Evolutionary conservation across 2,113 vertebrate genomes (phyloP), one percentile per base, ranked within the genome.

Genomic region (Mustela nigripes): DNA sequence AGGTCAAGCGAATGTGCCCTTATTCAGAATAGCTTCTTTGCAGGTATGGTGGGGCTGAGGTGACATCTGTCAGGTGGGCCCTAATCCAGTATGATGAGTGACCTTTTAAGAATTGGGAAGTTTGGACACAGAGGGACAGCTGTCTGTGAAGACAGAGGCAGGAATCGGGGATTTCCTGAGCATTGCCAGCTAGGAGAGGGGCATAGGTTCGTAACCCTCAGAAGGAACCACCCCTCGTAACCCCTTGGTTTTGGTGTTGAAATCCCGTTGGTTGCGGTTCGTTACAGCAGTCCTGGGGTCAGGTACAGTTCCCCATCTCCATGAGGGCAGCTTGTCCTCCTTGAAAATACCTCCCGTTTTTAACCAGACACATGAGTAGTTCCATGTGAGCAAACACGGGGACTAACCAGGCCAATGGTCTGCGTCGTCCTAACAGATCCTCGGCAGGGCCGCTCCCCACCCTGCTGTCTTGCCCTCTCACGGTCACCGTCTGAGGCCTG

Each of bases 351-450:
- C 36, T 42, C 62, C 48, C 11, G 2, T 93, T 28, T 65, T 79
- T 67, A 65, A 26, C 60, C 60, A 45, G 71, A 53, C 53, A n/a
- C 22, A 12, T 58, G 16, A 0, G 2, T 19, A 11, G 50, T 71
- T 31, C 21, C 21, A 3, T 2, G 4, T 39, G 89, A 24, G 28
- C n/a, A 33, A 11, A 50, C 45, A 48, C 2, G 0, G 7, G 26
- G 26, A n/a, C 19, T 4, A 53, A 18, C n/a, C 8, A 5, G 36
- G 58, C 21, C 4, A 8, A 8, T 8, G 42, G 58, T 18, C 45
- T 8, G 18, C 0, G 0, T 7, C 45, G 4, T 93, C 58, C n/a
- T 0, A 0, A 79, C 28, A 39, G 1, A 7, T 26, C n/a, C 26
- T 86, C 28, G 8, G 19, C 33, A 24, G 78, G n/a, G 28, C 3